Conservation (phyloP, 2,797 vertebrate genomes). For the Enteromius fasciolatus region DNA sequence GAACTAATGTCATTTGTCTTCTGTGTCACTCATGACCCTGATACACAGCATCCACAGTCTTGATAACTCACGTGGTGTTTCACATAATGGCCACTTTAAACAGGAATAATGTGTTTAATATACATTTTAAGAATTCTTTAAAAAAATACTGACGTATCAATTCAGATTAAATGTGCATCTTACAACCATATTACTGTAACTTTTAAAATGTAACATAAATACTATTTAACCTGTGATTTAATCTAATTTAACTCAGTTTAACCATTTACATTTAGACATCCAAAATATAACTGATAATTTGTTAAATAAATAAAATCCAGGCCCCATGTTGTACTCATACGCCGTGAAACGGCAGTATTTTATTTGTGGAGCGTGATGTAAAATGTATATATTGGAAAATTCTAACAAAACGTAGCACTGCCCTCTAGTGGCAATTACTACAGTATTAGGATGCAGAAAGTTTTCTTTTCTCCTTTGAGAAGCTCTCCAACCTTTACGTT, state of each 20-base stretch:
- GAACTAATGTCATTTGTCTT: neutral
- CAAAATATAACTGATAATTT: neutral
- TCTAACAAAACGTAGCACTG: constrained; percentile 12
- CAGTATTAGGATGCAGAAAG: neutral
- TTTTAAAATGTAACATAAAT: neutral
- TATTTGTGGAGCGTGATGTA: neutral
- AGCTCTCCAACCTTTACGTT: neutral
- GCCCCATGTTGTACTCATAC: neutral
- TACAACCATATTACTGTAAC: neutral
- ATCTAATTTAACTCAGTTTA: neutral
- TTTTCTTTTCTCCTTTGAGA: neutral
- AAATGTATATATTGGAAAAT: neutral
- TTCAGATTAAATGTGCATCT: neutral
- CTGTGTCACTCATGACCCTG: neutral
- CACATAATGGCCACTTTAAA: neutral
- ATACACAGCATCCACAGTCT: neutral
- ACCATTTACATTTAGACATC: neutral
- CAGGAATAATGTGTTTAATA: neutral
- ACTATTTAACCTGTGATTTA: neutral
- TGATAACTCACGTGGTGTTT: neutral
- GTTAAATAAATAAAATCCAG: neutral
- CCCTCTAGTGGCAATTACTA: constrained; percentile 20
- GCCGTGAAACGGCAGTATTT: too few relatives aligned
- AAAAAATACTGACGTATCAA: neutral
- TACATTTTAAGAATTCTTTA: neutral